A percentile compares a stretch with the other conserved stretches of the same genome.
These are phyloP conservation scores for Drosophila acutilabella DNA, from an alignment of 2,888 invertebrate genomes.

Conservation along the genomic window DNA sequence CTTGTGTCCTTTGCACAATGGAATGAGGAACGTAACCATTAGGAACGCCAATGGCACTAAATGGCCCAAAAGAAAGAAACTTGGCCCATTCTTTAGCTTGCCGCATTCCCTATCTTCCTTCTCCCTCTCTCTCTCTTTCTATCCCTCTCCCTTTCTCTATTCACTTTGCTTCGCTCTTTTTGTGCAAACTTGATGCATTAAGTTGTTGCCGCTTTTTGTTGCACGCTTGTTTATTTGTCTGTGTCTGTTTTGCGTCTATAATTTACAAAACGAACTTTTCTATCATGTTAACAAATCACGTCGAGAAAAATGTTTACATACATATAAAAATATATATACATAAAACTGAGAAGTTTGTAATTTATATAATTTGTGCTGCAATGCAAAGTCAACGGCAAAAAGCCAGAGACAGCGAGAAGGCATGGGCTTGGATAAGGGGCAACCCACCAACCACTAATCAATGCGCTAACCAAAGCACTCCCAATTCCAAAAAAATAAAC, in stretches of 20 bases:
- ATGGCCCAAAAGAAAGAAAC: constrained; percentile 45
- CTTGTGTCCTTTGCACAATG: constrained; percentile 17
- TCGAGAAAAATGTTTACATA: constrained; percentile 57
- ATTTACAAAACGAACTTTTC: constrained; percentile 72
- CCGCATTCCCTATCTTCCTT: background rate
- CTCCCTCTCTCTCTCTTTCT: background rate
- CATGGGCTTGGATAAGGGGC: no score
- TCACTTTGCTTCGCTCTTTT: constrained; percentile 4
- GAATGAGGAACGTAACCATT: constrained; percentile 27
- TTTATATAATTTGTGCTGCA: constrained; percentile 77
- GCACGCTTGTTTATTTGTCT: constrained; percentile 5
- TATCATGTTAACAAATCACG: constrained; percentile 82
- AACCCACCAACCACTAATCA: constrained; percentile 56
- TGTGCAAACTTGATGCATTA: constrained; percentile 46
- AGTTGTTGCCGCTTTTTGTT: constrained; percentile 38
- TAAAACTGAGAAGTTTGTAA: constrained; percentile 72
- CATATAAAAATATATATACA: constrained; percentile 20
- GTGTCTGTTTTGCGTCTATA: constrained; percentile 58
- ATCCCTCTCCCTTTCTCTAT: background rate
- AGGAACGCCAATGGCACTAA: constrained; percentile 40
- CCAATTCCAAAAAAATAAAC: background rate
- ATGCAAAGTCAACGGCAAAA: constrained; percentile 29
- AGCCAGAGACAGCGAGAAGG: constrained; percentile 1
- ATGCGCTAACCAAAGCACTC: constrained; percentile 43
- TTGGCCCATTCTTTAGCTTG: constrained; percentile 10